A percentile compares a stretch with the other conserved stretches of the same genome.
phyloP scores from a whole-genome alignment of 2,888 invertebrate species.

The Drosophila subsilvestris region DNA sequence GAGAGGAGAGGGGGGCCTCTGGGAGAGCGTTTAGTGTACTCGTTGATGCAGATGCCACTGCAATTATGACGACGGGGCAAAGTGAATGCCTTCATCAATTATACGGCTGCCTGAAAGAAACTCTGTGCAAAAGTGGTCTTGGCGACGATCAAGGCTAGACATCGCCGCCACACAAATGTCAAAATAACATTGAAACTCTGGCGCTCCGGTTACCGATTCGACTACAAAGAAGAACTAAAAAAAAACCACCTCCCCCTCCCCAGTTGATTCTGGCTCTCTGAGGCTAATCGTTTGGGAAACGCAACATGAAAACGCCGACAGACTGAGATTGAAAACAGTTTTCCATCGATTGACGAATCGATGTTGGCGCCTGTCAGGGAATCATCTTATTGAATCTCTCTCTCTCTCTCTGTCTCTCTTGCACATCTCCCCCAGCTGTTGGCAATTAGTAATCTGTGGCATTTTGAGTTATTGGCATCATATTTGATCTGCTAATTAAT shows the following conservation, averaged over 20 bases:
- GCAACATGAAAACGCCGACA: constrained; percentile 50
- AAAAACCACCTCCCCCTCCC: constrained; percentile 4
- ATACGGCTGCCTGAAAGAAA: constrained; percentile 19
- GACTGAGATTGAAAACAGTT: constrained; percentile 51
- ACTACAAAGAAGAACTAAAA: neutral
- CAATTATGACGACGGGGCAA: constrained; percentile 54
- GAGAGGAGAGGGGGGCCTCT: constrained; percentile 4
- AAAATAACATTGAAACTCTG: constrained; percentile 53
- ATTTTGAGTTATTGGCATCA: constrained; percentile 45
- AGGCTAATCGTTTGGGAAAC: constrained; percentile 63
- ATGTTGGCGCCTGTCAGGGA: constrained; percentile 1
- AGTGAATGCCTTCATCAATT: constrained; percentile 69
- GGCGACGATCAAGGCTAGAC: constrained; percentile 68
- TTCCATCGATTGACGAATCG: constrained; percentile 50
- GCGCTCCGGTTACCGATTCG: constrained; percentile 25
- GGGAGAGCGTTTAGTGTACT: neutral
- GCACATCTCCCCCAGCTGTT: constrained; percentile 43
- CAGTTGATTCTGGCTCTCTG: constrained; percentile 38
- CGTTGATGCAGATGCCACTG: constrained; percentile 63
- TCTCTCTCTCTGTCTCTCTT: neutral
- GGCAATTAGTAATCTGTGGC: constrained; percentile 27
- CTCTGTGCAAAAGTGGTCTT: constrained; percentile 54
- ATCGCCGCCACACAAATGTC: constrained; percentile 61
- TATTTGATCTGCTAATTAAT: constrained; percentile 51
- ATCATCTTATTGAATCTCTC: neutral